Conservation (phyloP, 2,888 invertebrate species). For the Lasius platythorax region DNA sequence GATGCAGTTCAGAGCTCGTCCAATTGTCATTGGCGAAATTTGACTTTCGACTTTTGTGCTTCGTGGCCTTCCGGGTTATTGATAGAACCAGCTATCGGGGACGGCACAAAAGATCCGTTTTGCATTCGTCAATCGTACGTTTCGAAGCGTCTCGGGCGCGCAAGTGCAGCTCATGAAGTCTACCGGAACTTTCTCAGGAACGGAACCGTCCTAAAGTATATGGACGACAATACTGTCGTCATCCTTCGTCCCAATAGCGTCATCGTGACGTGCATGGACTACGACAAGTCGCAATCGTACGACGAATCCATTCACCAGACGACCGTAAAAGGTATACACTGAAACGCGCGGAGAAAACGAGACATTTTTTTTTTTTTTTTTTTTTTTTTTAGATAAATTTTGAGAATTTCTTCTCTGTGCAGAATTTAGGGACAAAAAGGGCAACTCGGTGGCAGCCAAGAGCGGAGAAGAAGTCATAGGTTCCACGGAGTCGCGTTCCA, state of each 20-base stretch:
- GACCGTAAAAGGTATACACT: conserved; percentile 27
- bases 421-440: neutral
- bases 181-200: conserved; percentile 80
- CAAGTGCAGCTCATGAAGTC: conserved; percentile 61
- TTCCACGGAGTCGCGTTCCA: conserved; percentile 12
- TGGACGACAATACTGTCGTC: conserved; percentile 76
- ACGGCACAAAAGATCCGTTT: conserved; percentile 75
- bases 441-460: neutral
- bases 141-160: conserved; percentile 66
- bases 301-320: neutral
- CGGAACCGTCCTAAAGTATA: conserved; percentile 82
- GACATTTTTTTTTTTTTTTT: neutral
- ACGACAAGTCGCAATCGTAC: conserved; percentile 48
- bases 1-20: neutral
- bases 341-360: neutral
- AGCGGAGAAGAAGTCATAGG: neutral
- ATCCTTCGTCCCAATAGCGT: conserved; percentile 80
- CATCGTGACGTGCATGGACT: conserved; percentile 76
- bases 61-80: conserved; percentile 80
- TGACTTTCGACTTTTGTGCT: conserved; percentile 70
- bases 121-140: conserved; percentile 80
- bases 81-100: conserved; percentile 74
- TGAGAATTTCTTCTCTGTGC: conserved; percentile 19
- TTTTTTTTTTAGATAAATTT: conserved; percentile 23
- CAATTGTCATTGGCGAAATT: conserved; percentile 37